Evolutionary conservation across 2,797 vertebrate genomes (phyloP).

Genomic region (Percopsis omiscomaycus): DNA sequence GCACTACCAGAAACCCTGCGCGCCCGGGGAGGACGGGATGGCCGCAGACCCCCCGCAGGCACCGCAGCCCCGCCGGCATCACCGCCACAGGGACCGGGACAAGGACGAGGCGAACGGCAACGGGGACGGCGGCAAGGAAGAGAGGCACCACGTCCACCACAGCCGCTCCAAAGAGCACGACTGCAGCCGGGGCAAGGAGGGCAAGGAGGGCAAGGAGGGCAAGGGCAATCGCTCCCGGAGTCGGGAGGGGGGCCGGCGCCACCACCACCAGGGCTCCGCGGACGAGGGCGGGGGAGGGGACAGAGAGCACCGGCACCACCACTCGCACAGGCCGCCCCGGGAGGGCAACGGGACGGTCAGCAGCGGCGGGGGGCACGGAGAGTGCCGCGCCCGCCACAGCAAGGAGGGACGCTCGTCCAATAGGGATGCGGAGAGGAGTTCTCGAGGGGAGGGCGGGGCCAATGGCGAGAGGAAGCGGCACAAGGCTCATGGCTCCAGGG

Average conservation of each 20-base stretch:
- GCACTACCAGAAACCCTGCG: neutral
- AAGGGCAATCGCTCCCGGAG: conserved; percentile 76
- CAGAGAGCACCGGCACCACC: conserved; percentile 80
- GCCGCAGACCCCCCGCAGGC: too few relatives aligned
- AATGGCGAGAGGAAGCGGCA: conserved; percentile 79
- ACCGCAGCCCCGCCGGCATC: conserved; percentile 68
- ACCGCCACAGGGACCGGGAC: conserved; percentile 76
- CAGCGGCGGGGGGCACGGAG: conserved; percentile 57
- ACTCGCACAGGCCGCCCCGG: conserved; percentile 82
- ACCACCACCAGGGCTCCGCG: conserved; percentile 68
- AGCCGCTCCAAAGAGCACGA: conserved; percentile 84
- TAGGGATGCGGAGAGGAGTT: conserved; percentile 74
- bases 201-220: conserved; percentile 66
- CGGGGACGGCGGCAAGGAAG: conserved; percentile 71
- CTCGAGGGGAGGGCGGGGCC: conserved; percentile 72
- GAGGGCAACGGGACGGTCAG: conserved; percentile 69
- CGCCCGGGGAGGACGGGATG: too few relatives aligned
- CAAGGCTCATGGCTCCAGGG: conserved; percentile 73
- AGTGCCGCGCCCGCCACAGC: conserved; percentile 77
- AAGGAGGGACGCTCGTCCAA: conserved; percentile 76
- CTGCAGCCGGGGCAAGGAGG: conserved; percentile 61
- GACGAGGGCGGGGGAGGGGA: conserved; percentile 77
- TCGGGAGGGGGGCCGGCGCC: conserved; percentile 75
- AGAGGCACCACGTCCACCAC: conserved; percentile 79
- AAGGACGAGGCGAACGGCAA: conserved; percentile 78